These are phyloP conservation scores for Oryzias curvinotus DNA, from an alignment of 2,113 vertebrate genomes.

Conservation along the genomic window DNA sequence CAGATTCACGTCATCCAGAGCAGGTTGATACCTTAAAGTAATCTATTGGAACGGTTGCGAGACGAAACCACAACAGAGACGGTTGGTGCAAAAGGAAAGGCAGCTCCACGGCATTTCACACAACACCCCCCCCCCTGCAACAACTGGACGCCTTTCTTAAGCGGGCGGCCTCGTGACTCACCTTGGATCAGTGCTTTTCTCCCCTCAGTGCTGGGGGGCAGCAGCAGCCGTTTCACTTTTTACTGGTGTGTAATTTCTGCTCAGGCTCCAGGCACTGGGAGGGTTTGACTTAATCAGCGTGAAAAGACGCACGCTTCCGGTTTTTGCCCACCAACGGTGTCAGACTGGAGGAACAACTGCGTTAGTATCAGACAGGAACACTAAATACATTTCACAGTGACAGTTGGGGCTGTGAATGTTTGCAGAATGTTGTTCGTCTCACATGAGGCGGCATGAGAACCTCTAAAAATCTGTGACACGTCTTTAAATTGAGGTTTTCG, in stretches of 20 bases:
- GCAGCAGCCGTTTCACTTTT: conserved; percentile 55
- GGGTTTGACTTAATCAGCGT: conserved; percentile 47
- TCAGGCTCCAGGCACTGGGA: conserved; percentile 52
- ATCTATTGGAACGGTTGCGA: conserved; percentile 24
- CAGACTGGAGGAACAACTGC: conserved; percentile 12
- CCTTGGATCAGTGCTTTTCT: conserved; percentile 53
- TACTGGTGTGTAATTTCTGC: conserved; percentile 53
- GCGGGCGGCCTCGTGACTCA: conserved; percentile 37
- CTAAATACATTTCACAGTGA: conserved; percentile 6
- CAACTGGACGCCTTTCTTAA: conserved; percentile 54
- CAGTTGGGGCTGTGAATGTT: conserved; percentile 14
- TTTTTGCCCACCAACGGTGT: conserved; percentile 48
- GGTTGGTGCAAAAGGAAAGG: conserved; percentile 69
- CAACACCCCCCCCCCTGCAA: conserved; percentile 73
- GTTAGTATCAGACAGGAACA: conserved; percentile 14
- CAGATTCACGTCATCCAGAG: neutral
- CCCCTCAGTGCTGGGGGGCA: conserved; percentile 39
- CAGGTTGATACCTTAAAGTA: neutral
- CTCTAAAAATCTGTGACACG: too few species aligned
- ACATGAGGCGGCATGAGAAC: too few species aligned
- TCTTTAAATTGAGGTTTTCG: too few species aligned
- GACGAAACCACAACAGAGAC: conserved; percentile 72
- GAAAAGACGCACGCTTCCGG: conserved; percentile 51
- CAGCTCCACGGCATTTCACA: conserved; percentile 64
- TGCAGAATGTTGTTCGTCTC: too few species aligned